phyloP scores from a whole-genome alignment of 2,888 invertebrate species.

The Dicyrtoma fusca region DNA sequence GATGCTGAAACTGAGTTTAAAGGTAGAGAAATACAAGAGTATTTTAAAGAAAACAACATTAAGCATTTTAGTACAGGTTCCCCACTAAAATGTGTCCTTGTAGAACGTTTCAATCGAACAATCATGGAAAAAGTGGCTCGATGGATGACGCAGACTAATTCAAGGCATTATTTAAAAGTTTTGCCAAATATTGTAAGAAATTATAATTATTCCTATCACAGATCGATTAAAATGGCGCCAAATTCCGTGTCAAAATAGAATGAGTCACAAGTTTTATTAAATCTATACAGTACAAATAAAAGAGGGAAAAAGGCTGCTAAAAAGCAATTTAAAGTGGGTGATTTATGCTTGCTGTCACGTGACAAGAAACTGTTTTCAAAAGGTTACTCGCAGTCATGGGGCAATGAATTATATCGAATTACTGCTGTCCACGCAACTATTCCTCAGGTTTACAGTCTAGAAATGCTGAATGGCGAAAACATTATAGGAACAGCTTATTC shows the following conservation, averaged over 20 bases:
- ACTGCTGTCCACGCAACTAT: too few species aligned
- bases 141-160: neutral
- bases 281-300: too few species aligned
- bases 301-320: too few species aligned
- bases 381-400: too few species aligned
- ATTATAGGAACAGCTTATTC: too few species aligned
- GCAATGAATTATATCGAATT: too few species aligned
- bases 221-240: neutral
- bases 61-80: neutral
- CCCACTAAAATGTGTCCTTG: constrained; percentile 2
- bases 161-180: neutral
- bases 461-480: too few species aligned
- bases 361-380: too few species aligned
- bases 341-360: too few species aligned
- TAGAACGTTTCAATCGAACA: constrained; percentile 12
- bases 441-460: too few species aligned
- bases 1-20: constrained; percentile 4
- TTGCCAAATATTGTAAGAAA: neutral
- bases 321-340: too few species aligned
- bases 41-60: constrained; percentile 1
- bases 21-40: neutral
- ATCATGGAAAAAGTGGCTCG: neutral
- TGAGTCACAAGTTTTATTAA: neutral
- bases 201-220: constrained; percentile 1
- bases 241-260: neutral